Conservation (phyloP, 2,113 vertebrate genomes). For the Mus pahari region DNA sequence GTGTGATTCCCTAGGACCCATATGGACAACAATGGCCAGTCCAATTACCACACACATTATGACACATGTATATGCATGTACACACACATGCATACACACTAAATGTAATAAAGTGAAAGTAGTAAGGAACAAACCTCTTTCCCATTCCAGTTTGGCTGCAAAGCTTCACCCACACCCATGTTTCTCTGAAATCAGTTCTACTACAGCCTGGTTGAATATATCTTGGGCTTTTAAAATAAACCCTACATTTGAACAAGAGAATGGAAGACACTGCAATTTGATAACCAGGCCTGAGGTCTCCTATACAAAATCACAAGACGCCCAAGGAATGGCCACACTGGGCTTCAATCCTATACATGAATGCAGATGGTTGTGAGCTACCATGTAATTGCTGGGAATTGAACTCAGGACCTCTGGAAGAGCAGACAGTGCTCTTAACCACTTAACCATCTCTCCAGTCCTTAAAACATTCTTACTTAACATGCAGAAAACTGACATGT, state of each 20-base stretch:
- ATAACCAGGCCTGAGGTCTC: background rate
- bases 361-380: background rate
- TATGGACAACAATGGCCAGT: background rate
- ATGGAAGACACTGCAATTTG: background rate
- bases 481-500: background rate
- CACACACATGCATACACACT: background rate
- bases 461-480: background rate
- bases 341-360: background rate
- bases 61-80: background rate
- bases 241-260: background rate
- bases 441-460: no score
- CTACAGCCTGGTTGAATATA: background rate
- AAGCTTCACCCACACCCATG: background rate
- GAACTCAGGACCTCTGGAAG: no score
- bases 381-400: no score
- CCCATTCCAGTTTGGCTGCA: background rate
- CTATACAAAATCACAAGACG: background rate
- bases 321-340: background rate
- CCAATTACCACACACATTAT: background rate
- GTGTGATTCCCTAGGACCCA: background rate
- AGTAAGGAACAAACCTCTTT: background rate
- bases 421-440: no score
- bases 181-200: conserved; percentile 27
- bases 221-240: conserved; percentile 24
- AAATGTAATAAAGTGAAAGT: background rate